These are phyloP conservation scores for Diachasma alloeum DNA, from an alignment of 1,140 invertebrate genomes.

Conservation along the genomic window DNA sequence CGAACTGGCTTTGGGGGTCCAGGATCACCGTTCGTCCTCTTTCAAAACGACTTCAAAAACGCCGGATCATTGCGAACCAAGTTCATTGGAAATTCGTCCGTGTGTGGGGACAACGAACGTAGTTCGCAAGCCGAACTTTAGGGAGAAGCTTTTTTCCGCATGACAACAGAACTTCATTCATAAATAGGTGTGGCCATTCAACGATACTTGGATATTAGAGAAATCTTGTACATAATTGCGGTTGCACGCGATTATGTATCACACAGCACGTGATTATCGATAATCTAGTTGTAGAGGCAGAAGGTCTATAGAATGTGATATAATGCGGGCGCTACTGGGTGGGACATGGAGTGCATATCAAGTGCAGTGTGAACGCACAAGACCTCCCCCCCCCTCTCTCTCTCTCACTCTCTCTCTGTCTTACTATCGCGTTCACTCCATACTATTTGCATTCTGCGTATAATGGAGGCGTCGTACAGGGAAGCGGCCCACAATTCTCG, in stretches of 20 bases:
- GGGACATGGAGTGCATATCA: conserved; percentile 63
- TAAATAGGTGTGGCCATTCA: too few relatives aligned
- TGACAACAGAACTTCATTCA: too few relatives aligned
- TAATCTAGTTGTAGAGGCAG: conserved; percentile 54
- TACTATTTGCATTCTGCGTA: conserved; percentile 35
- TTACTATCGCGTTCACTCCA: neutral
- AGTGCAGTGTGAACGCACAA: conserved; percentile 58
- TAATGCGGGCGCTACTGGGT: conserved; percentile 46
- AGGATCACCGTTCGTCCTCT: too few relatives aligned
- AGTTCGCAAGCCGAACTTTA: too few relatives aligned
- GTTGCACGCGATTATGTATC: conserved; percentile 38
- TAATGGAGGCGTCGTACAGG: conserved; percentile 48
- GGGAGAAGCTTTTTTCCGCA: too few relatives aligned
- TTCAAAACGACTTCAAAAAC: too few relatives aligned
- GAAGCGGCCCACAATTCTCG: neutral
- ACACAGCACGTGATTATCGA: conserved; percentile 41
- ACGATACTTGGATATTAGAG: neutral
- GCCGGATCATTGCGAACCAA: too few relatives aligned
- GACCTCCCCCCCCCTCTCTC: neutral
- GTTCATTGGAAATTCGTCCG: too few relatives aligned
- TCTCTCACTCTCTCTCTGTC: neutral
- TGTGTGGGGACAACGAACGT: too few relatives aligned
- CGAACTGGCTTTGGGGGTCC: too few relatives aligned
- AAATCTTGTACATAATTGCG: conserved; percentile 11
- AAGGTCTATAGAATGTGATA: neutral